Base-by-base conservation (phyloP, 2,797 vertebrate species). In the Sebastes miniatus region DNA sequence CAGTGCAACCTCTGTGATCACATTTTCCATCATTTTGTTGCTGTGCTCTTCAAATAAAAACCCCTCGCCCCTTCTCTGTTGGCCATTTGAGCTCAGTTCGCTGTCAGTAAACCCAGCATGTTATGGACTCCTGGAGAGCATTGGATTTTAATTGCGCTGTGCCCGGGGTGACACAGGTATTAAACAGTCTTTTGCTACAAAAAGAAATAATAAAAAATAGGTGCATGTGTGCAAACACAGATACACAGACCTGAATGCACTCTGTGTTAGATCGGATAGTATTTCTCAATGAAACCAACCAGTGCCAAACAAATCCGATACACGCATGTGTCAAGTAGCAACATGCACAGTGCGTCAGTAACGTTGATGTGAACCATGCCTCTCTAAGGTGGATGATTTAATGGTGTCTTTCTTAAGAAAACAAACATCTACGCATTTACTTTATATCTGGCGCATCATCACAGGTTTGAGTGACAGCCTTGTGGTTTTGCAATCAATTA, bases 131-230 rank as follows among this genome's bases (percentile, higher is more conserved):
- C 93, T 86, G 75, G 87, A 91, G 87, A 89, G 87, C 86, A 85
- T 88, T 88, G 89, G 69, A 87, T 92, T 94, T 90, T 92, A 92
- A 95, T 91, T 93, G 91, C 76, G 2, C 81, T 80, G 84, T 83
- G 79, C 83, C 83, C 32, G 16, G 56, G 84, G 85, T 86, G 89
- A 84, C 74, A 80, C 77, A 77, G 81, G 83, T 79, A 85, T 93
- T 91, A 83, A 83, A 88, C 67, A 65, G 83, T 73, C 69, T 85
- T 86, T 86, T 83, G 59, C 68, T 65, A 32, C 24, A 86, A 73
- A 83, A 87, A 85, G 3, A 87, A 85, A 67, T 20, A 50, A 84
- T 52, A 10, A 52, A n/a, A 84, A 87, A 73, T 64, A 83, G 66
- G 18, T 6, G 0, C 31, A 74, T 16, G 34, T 73, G 71, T 69